Conservation (phyloP, 2,113 vertebrate species). For the Sander vitreus region DNA sequence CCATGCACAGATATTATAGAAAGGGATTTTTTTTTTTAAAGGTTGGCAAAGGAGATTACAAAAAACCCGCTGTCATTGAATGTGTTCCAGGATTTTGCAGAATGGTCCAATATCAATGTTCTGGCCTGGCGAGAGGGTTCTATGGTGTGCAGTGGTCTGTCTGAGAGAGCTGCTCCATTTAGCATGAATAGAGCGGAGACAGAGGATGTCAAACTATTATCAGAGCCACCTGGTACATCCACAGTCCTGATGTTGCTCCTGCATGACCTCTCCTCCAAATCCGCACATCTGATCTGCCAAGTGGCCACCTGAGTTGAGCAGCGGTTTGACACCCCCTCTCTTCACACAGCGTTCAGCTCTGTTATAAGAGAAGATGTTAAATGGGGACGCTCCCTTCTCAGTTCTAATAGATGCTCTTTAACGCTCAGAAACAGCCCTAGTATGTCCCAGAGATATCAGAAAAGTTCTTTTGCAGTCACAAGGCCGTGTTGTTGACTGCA, state of each 20-base stretch:
- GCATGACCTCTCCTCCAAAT: constrained; percentile 45
- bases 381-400: background rate
- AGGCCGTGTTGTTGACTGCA: constrained; percentile 30
- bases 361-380: constrained; percentile 6
- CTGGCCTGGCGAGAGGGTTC: background rate
- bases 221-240: constrained; percentile 33
- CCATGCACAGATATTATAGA: no score
- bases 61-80: no score
- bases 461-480: background rate
- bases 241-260: constrained; percentile 27
- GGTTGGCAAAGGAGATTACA: no score
- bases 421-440: background rate
- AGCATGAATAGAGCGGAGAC: background rate
- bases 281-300: constrained; percentile 35
- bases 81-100: background rate
- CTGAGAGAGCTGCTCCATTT: constrained; percentile 5
- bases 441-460: constrained; percentile 19
- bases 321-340: constrained; percentile 17
- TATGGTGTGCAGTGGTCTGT: background rate
- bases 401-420: background rate
- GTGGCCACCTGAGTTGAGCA: constrained; percentile 60
- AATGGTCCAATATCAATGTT: background rate
- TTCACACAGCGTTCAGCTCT: constrained; percentile 3
- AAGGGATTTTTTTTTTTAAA: no score
- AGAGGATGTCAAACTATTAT: constrained; percentile 36